A percentile compares a stretch with the other conserved stretches of the same genome.
phyloP scores from a whole-genome alignment of 2,797 vertebrate genomes.

The Synaphobranchus kaupii region DNA sequence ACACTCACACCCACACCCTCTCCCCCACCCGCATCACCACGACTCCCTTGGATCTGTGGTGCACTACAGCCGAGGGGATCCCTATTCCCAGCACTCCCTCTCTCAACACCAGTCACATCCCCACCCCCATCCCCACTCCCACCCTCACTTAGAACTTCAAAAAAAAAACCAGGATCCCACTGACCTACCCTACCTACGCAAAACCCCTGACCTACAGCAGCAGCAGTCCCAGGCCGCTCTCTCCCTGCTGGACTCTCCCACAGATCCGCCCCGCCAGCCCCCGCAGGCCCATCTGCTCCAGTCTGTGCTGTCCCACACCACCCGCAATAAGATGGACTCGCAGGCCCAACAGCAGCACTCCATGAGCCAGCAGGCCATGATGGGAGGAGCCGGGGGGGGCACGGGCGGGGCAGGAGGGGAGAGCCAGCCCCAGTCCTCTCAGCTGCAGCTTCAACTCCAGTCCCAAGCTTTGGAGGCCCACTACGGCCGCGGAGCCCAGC shows the following conservation, averaged over 20 bases:
- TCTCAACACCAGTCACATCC: conserved; percentile 77
- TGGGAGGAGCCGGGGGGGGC: conserved; percentile 74
- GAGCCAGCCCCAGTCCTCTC: conserved; percentile 75
- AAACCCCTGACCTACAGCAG: conserved; percentile 69
- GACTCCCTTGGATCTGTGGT: conserved; percentile 86
- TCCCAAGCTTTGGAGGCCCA: conserved; percentile 83
- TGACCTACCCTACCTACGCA: conserved; percentile 76
- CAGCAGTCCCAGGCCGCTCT: conserved; percentile 73
- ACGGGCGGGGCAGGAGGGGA: conserved; percentile 47
- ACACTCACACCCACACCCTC: conserved; percentile 72
- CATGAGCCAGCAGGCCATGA: conserved; percentile 79
- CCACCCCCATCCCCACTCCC: conserved; percentile 64
- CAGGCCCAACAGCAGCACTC: conserved; percentile 71
- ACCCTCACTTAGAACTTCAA: conserved; percentile 81
- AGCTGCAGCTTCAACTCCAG: conserved; percentile 85
- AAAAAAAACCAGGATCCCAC: conserved; percentile 82
- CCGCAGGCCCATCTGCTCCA: conserved; percentile 70
- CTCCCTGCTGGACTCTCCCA: conserved; percentile 81
- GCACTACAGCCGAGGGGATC: conserved; percentile 78
- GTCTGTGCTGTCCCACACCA: conserved; percentile 86
- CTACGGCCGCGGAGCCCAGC: conserved; percentile 71
- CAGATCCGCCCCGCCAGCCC: conserved; percentile 74
- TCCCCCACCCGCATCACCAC: conserved; percentile 64
- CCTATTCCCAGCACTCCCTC: conserved; percentile 73
- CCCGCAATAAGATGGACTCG: conserved; percentile 74